Evolutionary conservation across 2,888 invertebrate species (phyloP).

Genomic region (Oxycera nigricornis): DNA sequence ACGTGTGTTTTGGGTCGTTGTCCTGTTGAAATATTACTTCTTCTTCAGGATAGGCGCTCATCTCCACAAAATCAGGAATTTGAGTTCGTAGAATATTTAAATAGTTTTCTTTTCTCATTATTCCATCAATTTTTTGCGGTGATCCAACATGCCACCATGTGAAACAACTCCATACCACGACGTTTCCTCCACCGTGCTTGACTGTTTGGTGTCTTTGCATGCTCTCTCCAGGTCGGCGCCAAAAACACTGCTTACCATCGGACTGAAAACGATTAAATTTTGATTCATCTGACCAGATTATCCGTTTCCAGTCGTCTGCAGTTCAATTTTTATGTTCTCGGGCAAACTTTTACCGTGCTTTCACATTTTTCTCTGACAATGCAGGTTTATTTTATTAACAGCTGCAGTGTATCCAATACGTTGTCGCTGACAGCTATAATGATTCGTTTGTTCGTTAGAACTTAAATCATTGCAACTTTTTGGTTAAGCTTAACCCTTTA

Average conservation of each 20-base stretch:
- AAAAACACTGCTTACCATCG: constrained; percentile 42
- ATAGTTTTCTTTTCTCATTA: constrained; percentile 44
- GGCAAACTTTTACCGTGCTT: constrained; percentile 39
- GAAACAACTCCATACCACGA: constrained; percentile 47
- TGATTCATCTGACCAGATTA: constrained; percentile 43
- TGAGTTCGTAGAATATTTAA: constrained; percentile 36
- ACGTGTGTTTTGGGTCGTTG: no score
- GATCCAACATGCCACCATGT: constrained; percentile 45
- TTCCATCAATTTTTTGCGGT: constrained; percentile 1
- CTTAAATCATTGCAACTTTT: no score
- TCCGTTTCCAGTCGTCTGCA: constrained; percentile 40
- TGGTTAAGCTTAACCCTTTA: no score
- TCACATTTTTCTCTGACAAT: constrained; percentile 40
- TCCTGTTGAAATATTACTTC: constrained; percentile 5
- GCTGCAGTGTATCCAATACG: no score
- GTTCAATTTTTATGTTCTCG: constrained; percentile 34
- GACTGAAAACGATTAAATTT: constrained; percentile 41
- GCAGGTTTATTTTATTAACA: constrained; percentile 40
- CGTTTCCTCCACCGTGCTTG: constrained; percentile 43
- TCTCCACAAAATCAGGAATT: constrained; percentile 41
- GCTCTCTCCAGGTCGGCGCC: constrained; percentile 8
- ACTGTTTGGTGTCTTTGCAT: constrained; percentile 21
- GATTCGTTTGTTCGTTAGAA: no score
- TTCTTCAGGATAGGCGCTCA: neutral
- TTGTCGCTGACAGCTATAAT: no score